Evolutionary conservation across 1,140 invertebrate species (phyloP).

Genomic region (Heliconius nattereri): DNA sequence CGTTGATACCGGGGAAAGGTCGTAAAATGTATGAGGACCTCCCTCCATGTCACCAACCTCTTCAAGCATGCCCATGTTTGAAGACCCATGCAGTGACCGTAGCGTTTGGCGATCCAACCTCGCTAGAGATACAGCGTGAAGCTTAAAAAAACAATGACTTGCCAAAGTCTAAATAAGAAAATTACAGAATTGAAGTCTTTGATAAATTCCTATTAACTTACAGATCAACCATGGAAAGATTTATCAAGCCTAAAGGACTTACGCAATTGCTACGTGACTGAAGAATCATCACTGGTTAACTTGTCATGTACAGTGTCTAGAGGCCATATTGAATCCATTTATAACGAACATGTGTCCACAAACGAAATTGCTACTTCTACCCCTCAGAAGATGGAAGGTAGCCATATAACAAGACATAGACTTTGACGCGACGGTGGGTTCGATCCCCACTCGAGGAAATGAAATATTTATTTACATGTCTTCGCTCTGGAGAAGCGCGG

Average conservation of each 20-base stretch:
- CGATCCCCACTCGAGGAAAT: no score
- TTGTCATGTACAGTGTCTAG: neutral
- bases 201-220: neutral
- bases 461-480: no score
- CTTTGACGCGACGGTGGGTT: no score
- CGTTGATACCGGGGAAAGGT: no score
- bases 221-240: slow-evolving; percentile 61
- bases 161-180: neutral
- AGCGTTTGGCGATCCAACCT: no score
- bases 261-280: slow-evolving; percentile 19
- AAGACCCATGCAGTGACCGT: no score
- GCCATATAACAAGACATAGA: neutral
- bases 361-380: slow-evolving; percentile 58
- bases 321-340: neutral
- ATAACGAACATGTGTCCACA: slow-evolving; percentile 13
- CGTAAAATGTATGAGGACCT: no score
- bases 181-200: neutral
- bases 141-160: neutral
- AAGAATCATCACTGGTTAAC: neutral
- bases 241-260: slow-evolving; percentile 52
- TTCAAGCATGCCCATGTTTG: no score
- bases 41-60: no score
- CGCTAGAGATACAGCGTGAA: no score
- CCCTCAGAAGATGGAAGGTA: slow-evolving; percentile 54
- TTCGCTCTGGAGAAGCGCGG: no score